Evolutionary conservation across 2,888 invertebrate species (phyloP).

Genomic region (Xanthia icteritia): DNA sequence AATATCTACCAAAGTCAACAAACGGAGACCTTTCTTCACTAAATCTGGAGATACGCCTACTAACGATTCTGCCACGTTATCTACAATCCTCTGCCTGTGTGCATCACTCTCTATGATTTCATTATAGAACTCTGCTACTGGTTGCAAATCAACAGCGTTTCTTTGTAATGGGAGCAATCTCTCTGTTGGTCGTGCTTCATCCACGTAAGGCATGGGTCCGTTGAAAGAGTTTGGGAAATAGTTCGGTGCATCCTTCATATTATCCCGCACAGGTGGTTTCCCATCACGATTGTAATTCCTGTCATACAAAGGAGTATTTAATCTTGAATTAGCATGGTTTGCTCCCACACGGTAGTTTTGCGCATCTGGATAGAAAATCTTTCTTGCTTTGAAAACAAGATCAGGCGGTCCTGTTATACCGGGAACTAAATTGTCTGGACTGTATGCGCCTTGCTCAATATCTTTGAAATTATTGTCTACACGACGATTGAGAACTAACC

Average conservation of each 20-base stretch:
- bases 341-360: slow-evolving; percentile 79
- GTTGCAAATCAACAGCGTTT: slow-evolving; percentile 78
- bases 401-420: slow-evolving; percentile 89
- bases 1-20: slow-evolving; percentile 27
- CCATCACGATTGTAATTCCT: slow-evolving; percentile 71
- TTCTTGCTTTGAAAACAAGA: slow-evolving; percentile 86
- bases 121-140: slow-evolving; percentile 93
- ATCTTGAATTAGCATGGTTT: slow-evolving; percentile 68
- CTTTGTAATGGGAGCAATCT: slow-evolving; percentile 62
- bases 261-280: slow-evolving; percentile 60
- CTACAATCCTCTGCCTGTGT: slow-evolving; percentile 51
- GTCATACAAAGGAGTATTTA: slow-evolving; percentile 68
- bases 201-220: slow-evolving; percentile 70
- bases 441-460: slow-evolving; percentile 88
- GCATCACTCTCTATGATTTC: slow-evolving; percentile 90
- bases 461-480: slow-evolving; percentile 87
- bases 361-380: slow-evolving; percentile 89
- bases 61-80: slow-evolving; percentile 33
- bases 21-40: slow-evolving; percentile 24
- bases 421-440: slow-evolving; percentile 73
- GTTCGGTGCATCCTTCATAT: slow-evolving; percentile 69
- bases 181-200: slow-evolving; percentile 59
- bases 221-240: slow-evolving; percentile 73
- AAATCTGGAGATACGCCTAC: slow-evolving; percentile 27
- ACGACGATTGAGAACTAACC: slow-evolving; percentile 85